Percentiles rank a stretch among this genome's conserved stretches.
Conservation (phyloP, 2,113 vertebrate species). For the Tringa solitaria region DNA sequence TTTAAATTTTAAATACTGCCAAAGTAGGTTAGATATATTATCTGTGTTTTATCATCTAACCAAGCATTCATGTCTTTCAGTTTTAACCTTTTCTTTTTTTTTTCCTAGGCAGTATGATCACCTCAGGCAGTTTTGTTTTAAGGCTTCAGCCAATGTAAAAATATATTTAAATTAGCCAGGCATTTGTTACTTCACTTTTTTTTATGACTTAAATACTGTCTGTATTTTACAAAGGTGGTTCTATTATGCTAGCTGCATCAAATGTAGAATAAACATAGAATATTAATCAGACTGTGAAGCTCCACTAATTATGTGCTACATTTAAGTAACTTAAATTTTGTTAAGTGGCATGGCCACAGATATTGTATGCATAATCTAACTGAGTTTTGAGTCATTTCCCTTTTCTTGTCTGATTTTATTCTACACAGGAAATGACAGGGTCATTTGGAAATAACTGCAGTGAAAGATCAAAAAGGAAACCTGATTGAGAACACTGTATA, state of each 20-base stretch:
- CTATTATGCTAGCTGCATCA: background rate
- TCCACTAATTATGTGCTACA: slow-evolving; percentile 13
- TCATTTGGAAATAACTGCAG: slow-evolving; percentile 53
- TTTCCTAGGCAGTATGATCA: background rate
- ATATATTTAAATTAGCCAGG: slow-evolving; percentile 3
- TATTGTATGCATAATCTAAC: slow-evolving; percentile 44
- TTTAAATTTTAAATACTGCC: slow-evolving; percentile 59
- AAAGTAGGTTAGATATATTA: slow-evolving; percentile 36
- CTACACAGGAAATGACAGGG: slow-evolving; percentile 53
- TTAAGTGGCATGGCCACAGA: background rate
- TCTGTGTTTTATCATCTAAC: slow-evolving; percentile 37
- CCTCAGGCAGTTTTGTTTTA: slow-evolving; percentile 43
- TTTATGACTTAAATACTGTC: background rate
- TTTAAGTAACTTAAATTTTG: slow-evolving; percentile 33
- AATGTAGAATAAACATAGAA: background rate
- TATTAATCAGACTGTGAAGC: slow-evolving; percentile 30
- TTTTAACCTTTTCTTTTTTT: slow-evolving; percentile 29
- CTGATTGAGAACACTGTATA: slow-evolving; percentile 40
- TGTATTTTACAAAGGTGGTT: slow-evolving; percentile 20
- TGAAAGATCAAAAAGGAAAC: slow-evolving; percentile 59
- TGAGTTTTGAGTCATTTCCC: slow-evolving; percentile 52
- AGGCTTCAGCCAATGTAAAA: background rate
- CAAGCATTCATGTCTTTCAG: slow-evolving; percentile 13
- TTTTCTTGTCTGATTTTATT: slow-evolving; percentile 57
- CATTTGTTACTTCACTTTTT: background rate